Evolutionary conservation across 64 coral and sea anemone species (phyloP).

Genomic region (Montipora cactus): DNA sequence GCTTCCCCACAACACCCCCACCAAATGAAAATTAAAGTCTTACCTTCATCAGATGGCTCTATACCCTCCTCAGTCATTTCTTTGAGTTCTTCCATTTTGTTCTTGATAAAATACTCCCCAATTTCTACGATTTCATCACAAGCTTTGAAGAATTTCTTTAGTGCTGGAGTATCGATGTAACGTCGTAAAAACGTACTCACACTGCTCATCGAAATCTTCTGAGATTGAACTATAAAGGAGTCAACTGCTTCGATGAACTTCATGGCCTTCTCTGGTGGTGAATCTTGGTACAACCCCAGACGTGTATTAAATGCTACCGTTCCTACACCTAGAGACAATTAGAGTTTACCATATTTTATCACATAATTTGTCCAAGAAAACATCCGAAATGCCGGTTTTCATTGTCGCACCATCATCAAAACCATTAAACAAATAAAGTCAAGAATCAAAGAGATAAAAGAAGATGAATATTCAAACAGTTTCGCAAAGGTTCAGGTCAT

Average conservation of each 20-base stretch:
- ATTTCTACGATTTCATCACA: not conserved
- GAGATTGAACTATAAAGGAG: not conserved
- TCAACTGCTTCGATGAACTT: slow-evolving; percentile 26
- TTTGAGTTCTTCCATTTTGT: slow-evolving; percentile 54
- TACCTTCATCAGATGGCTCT: not conserved
- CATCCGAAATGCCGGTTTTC: too few relatives aligned
- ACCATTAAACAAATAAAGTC: too few relatives aligned
- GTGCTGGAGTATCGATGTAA: slow-evolving; percentile 35
- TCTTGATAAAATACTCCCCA: slow-evolving; percentile 6
- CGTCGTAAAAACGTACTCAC: not conserved
- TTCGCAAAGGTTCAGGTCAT: too few relatives aligned
- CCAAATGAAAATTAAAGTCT: too few relatives aligned
- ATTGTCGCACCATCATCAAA: too few relatives aligned
- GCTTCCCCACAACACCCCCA: too few relatives aligned
- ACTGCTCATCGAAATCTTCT: not conserved
- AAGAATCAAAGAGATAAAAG: too few relatives aligned
- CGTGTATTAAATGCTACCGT: slow-evolving; percentile 43
- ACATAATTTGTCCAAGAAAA: too few relatives aligned
- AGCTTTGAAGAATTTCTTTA: not conserved
- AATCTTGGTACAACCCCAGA: slow-evolving; percentile 58
- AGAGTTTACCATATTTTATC: too few relatives aligned
- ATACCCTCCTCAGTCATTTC: not conserved
- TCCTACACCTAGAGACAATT: slow-evolving; percentile 8
- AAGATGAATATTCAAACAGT: too few relatives aligned
- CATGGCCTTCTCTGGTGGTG: slow-evolving; percentile 23